Evolutionary conservation across 2,113 vertebrate genomes (phyloP).

Genomic region (Promerops cafer): DNA sequence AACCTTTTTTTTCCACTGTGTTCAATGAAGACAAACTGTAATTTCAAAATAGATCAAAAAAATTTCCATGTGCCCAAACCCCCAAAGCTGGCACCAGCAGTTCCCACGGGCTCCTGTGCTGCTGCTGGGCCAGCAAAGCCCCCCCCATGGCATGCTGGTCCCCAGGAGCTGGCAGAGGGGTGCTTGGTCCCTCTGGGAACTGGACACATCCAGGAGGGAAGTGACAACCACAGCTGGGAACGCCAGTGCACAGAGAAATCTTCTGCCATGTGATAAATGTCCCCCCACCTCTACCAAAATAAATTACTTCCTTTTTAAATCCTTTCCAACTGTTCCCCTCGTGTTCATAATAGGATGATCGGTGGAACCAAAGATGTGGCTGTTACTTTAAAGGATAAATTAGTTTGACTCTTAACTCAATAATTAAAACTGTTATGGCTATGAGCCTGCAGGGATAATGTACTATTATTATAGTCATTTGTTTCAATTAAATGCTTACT

Average conservation of each 20-base stretch:
- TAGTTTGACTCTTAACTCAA: conserved; percentile 89
- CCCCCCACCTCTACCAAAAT: conserved; percentile 5
- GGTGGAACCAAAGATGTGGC: conserved; percentile 66
- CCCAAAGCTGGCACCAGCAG: not conserved
- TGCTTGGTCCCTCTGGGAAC: not conserved
- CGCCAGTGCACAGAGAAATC: not conserved
- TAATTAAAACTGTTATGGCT: conserved; percentile 99
- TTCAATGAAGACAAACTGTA: not conserved
- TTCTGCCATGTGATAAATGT: not conserved
- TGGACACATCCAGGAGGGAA: not conserved
- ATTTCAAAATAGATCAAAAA: not conserved
- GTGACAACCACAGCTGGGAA: not conserved
- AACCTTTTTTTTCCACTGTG: not conserved
- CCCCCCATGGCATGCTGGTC: not conserved
- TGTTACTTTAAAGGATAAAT: conserved; percentile 93
- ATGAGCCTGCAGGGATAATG: conserved; percentile 98
- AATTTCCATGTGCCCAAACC: not conserved
- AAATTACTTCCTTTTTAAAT: conserved; percentile 50
- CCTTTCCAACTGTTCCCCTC: conserved; percentile 51
- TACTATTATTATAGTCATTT: conserved; percentile 99
- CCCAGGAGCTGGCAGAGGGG: not conserved
- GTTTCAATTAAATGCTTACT: conserved; percentile 99
- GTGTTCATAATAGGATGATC: conserved; percentile 66
- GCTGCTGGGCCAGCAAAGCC: not conserved
- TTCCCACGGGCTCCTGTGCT: not conserved